Base-by-base conservation (phyloP, 2,797 vertebrate species). In the Gadopsis bispinosus region DNA sequence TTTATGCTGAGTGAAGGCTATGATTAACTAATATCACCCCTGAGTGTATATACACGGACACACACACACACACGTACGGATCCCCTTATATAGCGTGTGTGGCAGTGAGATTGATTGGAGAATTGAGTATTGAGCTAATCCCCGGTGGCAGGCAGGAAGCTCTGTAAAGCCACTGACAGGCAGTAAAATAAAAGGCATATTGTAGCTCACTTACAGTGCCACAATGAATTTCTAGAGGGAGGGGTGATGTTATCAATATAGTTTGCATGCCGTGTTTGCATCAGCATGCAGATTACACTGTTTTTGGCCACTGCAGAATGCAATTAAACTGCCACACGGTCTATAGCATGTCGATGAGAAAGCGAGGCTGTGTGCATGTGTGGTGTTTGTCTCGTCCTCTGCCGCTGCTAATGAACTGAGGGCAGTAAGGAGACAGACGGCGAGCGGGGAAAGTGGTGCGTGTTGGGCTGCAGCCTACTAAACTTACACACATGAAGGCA, bases 1-100 rank as follows among this genome's bases (percentile, higher is more conserved):
- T 94, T 94, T 94, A 93, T 93, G 90, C 92, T 91, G 91, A 94
- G 92, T 91, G 91, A 93, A 92, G 89, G 91, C 90, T 93, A 92
- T 94, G 92, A 94, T 94, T 95, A 94, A 93, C 92, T 92, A 93
- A 93, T 92, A 93, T 90, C 87, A 90, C 89, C 90, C 87, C 79
- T 83, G 87, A 92, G 93, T 94, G 83, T 89, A 88, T 86, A 80
- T 75, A 72, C 77, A 70, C 47, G 5, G 84, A 75, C 83, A 72
- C 83, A 72, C 60, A 81, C 65, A 29, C 13, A 22, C 54, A 53
- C 50, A 48, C 39, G 16, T 39, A 58, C 79, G 77, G 72, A 85
- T 80, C 61, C 51, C 73, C 70, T 86, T 74, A 73, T 88, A 88
- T 78, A 80, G 75, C 7, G 14, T 73, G 82, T 88, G 83, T 77